Conservation (phyloP, 2,797 vertebrate species). For the Ptychobarbus kaznakovi region DNA sequence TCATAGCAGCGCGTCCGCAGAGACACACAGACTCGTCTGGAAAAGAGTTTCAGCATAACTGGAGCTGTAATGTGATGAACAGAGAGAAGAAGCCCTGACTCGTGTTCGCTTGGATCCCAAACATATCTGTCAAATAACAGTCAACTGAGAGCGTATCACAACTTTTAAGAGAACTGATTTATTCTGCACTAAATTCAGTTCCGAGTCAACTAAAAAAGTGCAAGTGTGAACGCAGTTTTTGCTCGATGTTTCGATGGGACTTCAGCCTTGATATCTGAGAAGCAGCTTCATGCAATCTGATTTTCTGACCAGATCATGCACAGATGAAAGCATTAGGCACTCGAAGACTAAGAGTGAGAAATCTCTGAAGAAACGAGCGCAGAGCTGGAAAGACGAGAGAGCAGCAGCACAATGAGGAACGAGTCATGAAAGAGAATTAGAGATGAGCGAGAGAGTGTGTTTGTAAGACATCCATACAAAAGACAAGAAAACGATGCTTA, state of each 20-base stretch:
- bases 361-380: neutral
- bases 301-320: neutral
- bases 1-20: conserved; percentile 66
- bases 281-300: neutral
- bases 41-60: conserved; percentile 62
- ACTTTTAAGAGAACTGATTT: neutral
- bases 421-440: conserved; percentile 11
- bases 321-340: neutral
- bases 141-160: neutral
- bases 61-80: conserved; percentile 9
- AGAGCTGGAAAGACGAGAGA: neutral
- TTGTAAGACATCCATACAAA: neutral
- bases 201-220: neutral
- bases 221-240: neutral
- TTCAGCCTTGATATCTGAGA: neutral
- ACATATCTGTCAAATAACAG: neutral
- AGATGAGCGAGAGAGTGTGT: neutral
- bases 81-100: neutral
- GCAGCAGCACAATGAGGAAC: neutral
- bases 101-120: neutral
- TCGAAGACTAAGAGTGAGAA: neutral
- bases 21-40: conserved; percentile 66
- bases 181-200: neutral
- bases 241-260: neutral
- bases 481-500: conserved; percentile 9